Conservation (phyloP, 2,797 vertebrate species). For the Rhinichthys osculus region DNA sequence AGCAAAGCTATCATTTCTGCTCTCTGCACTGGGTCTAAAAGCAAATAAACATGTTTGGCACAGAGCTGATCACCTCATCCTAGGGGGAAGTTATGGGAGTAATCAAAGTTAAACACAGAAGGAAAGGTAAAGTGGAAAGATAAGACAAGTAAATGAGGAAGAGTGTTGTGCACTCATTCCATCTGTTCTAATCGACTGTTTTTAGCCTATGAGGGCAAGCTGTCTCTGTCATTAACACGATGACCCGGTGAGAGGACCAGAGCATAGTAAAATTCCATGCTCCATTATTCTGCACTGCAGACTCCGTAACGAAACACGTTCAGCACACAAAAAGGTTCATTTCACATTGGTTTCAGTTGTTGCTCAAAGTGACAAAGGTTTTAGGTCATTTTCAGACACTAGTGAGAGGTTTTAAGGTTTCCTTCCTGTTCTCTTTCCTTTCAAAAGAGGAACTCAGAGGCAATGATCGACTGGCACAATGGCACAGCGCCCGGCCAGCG, state of each 20-base stretch:
- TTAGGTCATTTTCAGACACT: neutral
- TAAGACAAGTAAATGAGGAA: conserved; percentile 45
- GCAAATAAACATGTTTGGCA: conserved; percentile 51
- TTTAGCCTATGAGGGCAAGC: conserved; percentile 9
- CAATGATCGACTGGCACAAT: conserved; percentile 78
- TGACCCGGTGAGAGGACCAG: conserved; percentile 19
- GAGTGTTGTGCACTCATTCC: neutral
- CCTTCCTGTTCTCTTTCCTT: conserved; percentile 16
- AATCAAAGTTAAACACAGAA: conserved; percentile 59
- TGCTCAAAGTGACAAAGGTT: neutral
- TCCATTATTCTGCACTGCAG: neutral
- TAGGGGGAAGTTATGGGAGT: conserved; percentile 61
- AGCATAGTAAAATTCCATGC: conserved; percentile 10
- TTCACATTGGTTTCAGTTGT: neutral
- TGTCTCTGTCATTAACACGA: conserved; percentile 30
- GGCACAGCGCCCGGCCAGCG: conserved; percentile 65
- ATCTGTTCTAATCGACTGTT: conserved; percentile 42
- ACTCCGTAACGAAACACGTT: neutral
- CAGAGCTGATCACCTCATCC: conserved; percentile 28
- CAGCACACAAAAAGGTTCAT: neutral
- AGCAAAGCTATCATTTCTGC: conserved; percentile 22
- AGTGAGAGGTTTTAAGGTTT: conserved; percentile 1
- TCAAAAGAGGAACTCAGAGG: conserved; percentile 63
- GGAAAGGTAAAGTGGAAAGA: conserved; percentile 49
- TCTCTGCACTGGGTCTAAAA: conserved; percentile 26